Percentiles rank a stretch among this genome's conserved stretches.
phyloP scores from a whole-genome alignment of 2,888 invertebrate genomes.

The Stenolophus ochropezus region DNA sequence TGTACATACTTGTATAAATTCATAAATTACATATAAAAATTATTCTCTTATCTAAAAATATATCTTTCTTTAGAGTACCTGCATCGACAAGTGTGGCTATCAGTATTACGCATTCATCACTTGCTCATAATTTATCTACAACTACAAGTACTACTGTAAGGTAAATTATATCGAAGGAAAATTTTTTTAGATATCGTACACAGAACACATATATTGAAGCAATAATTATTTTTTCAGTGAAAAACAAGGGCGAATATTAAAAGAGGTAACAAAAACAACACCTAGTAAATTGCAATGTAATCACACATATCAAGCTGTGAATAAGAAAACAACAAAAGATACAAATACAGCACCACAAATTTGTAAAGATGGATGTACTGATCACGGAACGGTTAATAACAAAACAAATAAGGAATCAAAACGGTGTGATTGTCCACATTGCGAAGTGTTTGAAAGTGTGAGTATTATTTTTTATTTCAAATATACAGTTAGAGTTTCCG shows the following conservation, averaged over 20 bases:
- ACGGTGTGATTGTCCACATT: slow-evolving; percentile 71
- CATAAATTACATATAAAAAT: not conserved
- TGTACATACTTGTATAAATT: too few species aligned
- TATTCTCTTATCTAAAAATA: not conserved
- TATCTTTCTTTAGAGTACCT: slow-evolving; percentile 49
- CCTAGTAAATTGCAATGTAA: slow-evolving; percentile 36
- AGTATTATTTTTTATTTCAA: slow-evolving; percentile 58
- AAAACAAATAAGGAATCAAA: slow-evolving; percentile 63
- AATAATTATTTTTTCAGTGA: slow-evolving; percentile 47
- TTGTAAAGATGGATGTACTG: slow-evolving; percentile 44
- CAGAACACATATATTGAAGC: too few species aligned
- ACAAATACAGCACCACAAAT: slow-evolving; percentile 18
- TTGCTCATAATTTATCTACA: slow-evolving; percentile 37
- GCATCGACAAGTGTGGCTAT: slow-evolving; percentile 37
- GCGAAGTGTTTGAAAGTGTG: slow-evolving; percentile 71
- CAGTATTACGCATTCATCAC: slow-evolving; percentile 47
- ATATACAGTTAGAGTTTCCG: not conserved
- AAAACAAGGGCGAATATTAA: slow-evolving; percentile 40
- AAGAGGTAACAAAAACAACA: slow-evolving; percentile 33
- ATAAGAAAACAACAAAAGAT: slow-evolving; percentile 33
- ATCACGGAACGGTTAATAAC: slow-evolving; percentile 37
- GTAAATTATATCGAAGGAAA: too few species aligned
- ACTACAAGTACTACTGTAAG: slow-evolving; percentile 47
- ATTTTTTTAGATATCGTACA: too few species aligned
- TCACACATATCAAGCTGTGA: slow-evolving; percentile 48